These are phyloP conservation scores for Nomada ferruginata DNA, from an alignment of 2,888 invertebrate genomes.

Conservation along the genomic window DNA sequence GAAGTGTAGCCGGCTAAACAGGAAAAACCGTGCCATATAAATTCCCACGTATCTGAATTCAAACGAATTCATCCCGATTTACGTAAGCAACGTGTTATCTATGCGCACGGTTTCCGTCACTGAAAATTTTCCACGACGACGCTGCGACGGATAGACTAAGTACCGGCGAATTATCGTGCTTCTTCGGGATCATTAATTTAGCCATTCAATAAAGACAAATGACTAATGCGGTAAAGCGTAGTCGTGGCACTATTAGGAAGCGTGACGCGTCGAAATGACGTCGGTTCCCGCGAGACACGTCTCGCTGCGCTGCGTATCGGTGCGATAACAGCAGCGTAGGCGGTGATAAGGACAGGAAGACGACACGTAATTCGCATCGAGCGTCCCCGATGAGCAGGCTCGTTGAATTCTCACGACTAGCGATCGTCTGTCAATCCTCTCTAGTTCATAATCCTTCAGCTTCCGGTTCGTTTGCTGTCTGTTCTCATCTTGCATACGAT, in stretches of 20 bases:
- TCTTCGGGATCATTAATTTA: neutral
- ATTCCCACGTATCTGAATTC: neutral
- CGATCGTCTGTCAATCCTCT: conserved; percentile 36
- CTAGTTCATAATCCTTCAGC: neutral
- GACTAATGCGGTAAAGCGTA: conserved; percentile 19
- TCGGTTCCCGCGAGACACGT: neutral
- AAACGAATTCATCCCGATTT: neutral
- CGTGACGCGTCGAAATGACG: conserved; percentile 38
- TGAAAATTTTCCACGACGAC: conserved; percentile 10
- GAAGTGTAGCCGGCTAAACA: too few species aligned
- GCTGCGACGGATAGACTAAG: neutral
- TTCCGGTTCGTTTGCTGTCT: conserved; percentile 26
- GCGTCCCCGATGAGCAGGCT: conserved; percentile 22
- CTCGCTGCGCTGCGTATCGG: conserved; percentile 27
- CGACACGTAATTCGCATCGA: conserved; percentile 39
- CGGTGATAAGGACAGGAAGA: conserved; percentile 42
- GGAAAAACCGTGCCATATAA: neutral
- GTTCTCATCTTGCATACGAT: neutral
- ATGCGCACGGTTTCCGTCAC: neutral
- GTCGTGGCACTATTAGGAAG: conserved; percentile 15
- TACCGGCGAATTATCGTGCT: neutral
- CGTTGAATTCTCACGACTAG: conserved; percentile 29
- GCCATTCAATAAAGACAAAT: conserved; percentile 7
- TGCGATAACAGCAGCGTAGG: conserved; percentile 37
- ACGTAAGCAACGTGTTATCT: conserved; percentile 5